Evolutionary conservation across 53 echinoderm and acorn worm genomes (phyloP).

Genomic region (Holothuria leucospilota): DNA sequence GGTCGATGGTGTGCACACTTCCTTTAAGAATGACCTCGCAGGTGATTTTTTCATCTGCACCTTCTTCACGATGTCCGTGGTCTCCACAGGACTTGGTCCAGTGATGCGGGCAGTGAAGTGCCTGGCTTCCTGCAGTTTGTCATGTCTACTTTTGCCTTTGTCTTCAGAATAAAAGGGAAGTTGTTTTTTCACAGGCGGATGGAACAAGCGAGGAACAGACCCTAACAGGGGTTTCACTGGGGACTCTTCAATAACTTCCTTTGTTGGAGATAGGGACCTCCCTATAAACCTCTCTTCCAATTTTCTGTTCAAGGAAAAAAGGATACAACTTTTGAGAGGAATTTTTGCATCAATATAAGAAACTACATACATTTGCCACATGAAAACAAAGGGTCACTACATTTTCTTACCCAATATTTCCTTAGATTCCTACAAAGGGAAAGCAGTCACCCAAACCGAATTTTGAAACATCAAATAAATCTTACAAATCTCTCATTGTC

Average conservation of each 20-base stretch:
- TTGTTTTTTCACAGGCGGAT: neutral
- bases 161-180: slow-evolving; percentile 36
- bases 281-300: slow-evolving; percentile 24
- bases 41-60: slow-evolving; percentile 31
- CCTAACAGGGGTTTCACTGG: slow-evolving; percentile 62
- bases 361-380: neutral
- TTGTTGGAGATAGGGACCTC: slow-evolving; percentile 50
- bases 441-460: no score
- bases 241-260: slow-evolving; percentile 79
- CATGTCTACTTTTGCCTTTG: neutral
- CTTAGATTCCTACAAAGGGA: neutral
- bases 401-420: neutral
- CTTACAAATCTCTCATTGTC: no score
- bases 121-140: slow-evolving; percentile 9
- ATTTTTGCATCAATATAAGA: neutral
- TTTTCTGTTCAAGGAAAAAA: slow-evolving; percentile 14
- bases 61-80: neutral
- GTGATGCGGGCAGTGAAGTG: slow-evolving; percentile 35
- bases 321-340: neutral
- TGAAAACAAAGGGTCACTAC: neutral
- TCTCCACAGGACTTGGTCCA: neutral
- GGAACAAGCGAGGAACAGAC: slow-evolving; percentile 24
- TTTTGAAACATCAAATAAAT: no score
- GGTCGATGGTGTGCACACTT: slow-evolving; percentile 38
- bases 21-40: slow-evolving; percentile 28